Percentiles rank a stretch among this genome's conserved stretches.
phyloP scores from a whole-genome alignment of 1,140 invertebrate species.

The Antheraea mylitta region DNA sequence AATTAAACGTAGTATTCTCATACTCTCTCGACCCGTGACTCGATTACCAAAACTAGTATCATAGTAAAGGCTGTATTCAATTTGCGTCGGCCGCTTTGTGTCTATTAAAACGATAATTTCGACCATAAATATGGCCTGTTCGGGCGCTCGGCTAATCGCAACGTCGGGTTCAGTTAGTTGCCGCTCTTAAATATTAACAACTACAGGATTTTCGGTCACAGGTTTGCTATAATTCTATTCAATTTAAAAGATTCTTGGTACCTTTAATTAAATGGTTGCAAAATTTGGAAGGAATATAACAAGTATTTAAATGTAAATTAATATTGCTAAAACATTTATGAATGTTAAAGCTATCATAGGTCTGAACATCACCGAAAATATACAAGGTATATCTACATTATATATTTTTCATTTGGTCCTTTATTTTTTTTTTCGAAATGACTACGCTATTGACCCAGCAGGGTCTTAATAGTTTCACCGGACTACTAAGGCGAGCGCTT shows the following conservation, averaged over 20 bases:
- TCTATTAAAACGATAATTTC: constrained; percentile 35
- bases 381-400: no score
- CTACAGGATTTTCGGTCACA: not conserved
- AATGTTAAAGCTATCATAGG: no score
- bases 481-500: no score
- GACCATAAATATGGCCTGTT: constrained; percentile 28
- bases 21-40: not conserved
- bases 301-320: no score
- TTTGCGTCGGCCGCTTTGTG: constrained; percentile 30
- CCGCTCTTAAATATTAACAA: constrained; percentile 29
- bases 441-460: no score
- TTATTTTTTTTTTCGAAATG: no score
- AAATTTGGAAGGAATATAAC: no score
- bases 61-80: constrained; percentile 27
- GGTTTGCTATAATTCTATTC: not conserved
- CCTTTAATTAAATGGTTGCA: not conserved
- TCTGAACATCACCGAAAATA: no score
- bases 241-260: not conserved
- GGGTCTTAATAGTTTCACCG: no score
- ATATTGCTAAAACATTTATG: no score
- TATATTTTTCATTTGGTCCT: no score
- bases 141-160: constrained; percentile 29
- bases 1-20: not conserved
- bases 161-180: constrained; percentile 18
- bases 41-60: constrained; percentile 4